Percentiles rank a stretch among this genome's conserved stretches.
Evolutionary conservation across 2,113 vertebrate genomes (phyloP).

Genomic region (Passer montanus): DNA sequence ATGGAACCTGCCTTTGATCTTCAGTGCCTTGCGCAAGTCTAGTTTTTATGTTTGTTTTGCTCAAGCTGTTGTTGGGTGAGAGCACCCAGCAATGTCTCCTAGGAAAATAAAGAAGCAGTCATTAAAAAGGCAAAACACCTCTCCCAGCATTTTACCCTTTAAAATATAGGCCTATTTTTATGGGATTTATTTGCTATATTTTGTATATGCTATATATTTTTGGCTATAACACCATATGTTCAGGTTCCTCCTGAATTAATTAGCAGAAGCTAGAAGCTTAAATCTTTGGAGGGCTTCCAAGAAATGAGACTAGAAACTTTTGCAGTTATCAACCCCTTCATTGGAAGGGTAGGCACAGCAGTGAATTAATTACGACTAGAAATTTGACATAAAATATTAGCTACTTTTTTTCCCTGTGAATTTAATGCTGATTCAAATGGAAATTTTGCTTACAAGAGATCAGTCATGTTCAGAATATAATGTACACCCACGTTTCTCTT

Average conservation of each 20-base stretch:
- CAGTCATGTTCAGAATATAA: neutral
- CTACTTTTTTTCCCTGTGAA: neutral
- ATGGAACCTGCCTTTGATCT: neutral
- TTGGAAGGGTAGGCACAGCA: neutral
- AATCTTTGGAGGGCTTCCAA: constrained; percentile 24
- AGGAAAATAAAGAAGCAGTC: neutral
- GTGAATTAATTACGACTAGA: neutral
- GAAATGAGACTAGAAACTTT: neutral
- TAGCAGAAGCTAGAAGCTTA: constrained; percentile 31
- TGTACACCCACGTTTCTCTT: neutral
- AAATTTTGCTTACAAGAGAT: neutral
- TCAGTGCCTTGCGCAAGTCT: neutral
- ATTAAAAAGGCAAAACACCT: neutral
- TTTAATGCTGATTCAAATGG: neutral
- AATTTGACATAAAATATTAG: neutral
- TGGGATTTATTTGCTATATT: constrained; percentile 16
- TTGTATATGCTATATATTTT: constrained; percentile 17
- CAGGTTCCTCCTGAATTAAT: constrained; percentile 40
- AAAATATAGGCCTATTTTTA: constrained; percentile 15
- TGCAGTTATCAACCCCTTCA: neutral
- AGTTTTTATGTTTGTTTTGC: constrained; percentile 10
- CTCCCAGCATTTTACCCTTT: neutral
- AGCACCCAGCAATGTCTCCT: neutral
- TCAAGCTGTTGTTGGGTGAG: neutral
- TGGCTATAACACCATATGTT: constrained; percentile 33